A percentile compares a stretch with the other conserved stretches of the same genome.
These are phyloP conservation scores for Taenioides sp. DNA, from an alignment of 2,797 vertebrate species.

Conservation along the genomic window DNA sequence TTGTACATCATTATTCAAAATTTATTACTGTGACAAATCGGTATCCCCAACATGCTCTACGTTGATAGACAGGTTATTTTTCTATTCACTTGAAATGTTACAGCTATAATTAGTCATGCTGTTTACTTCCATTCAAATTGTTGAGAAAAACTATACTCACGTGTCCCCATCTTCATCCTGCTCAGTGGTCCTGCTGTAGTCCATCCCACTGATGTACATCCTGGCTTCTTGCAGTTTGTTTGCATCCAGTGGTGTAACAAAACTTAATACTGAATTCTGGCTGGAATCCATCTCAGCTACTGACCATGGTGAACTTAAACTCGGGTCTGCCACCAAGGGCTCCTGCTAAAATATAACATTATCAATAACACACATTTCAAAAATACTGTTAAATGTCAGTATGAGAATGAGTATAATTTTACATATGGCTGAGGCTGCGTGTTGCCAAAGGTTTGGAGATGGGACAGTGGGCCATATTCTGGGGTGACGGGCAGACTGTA, in stretches of 20 bases:
- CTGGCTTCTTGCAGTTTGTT: slow-evolving; percentile 80
- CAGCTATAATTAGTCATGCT: too few relatives aligned
- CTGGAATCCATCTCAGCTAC: slow-evolving; percentile 26
- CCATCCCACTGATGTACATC: slow-evolving; percentile 75
- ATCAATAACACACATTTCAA: background rate
- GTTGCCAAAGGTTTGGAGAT: slow-evolving; percentile 43
- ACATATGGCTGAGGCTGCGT: slow-evolving; percentile 67
- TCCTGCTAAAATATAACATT: slow-evolving; percentile 36
- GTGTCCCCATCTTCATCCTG: slow-evolving; percentile 92
- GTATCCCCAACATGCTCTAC: too few relatives aligned
- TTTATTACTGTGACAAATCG: too few relatives aligned
- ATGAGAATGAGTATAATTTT: slow-evolving; percentile 37
- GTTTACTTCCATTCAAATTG: background rate
- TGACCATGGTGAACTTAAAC: slow-evolving; percentile 52
- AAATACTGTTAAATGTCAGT: background rate
- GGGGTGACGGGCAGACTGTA: slow-evolving; percentile 47
- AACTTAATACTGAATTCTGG: slow-evolving; percentile 42
- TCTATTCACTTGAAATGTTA: too few relatives aligned
- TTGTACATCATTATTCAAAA: too few relatives aligned
- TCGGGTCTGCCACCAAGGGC: slow-evolving; percentile 46
- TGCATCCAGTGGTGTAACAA: slow-evolving; percentile 57
- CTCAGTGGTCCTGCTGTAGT: slow-evolving; percentile 75
- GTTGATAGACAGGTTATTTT: too few relatives aligned
- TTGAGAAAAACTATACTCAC: slow-evolving; percentile 54
- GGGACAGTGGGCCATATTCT: slow-evolving; percentile 56